Percentiles rank a stretch among this genome's conserved stretches.
Conservation (phyloP, 1,140 invertebrate genomes). For the Sycophaga agraensis region DNA sequence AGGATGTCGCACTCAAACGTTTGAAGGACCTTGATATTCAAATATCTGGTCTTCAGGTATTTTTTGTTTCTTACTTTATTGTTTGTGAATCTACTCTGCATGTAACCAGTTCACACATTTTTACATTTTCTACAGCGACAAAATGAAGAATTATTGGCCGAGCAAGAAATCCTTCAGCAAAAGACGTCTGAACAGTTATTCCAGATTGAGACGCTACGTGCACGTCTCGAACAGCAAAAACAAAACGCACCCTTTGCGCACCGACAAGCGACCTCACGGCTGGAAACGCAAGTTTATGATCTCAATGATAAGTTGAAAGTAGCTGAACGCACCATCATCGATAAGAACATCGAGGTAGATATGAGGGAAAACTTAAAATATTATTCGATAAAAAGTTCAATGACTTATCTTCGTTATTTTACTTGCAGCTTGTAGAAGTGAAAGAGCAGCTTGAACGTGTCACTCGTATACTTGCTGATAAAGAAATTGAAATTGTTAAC, state of each 20-base stretch:
- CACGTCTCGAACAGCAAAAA: constrained; percentile 75
- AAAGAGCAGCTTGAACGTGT: constrained; percentile 54
- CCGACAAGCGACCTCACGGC: constrained; percentile 65
- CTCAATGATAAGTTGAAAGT: constrained; percentile 45
- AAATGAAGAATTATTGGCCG: constrained; percentile 69
- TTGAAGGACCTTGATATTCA: constrained; percentile 76
- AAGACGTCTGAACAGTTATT: constrained; percentile 77
- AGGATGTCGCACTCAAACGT: constrained; percentile 73
- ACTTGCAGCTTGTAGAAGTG: constrained; percentile 46
- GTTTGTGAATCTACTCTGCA: too few relatives aligned
- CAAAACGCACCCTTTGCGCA: constrained; percentile 71
- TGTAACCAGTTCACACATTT: too few relatives aligned
- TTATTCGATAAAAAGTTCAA: not conserved
- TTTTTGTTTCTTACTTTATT: not conserved
- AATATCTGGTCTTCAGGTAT: constrained; percentile 44
- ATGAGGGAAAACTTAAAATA: not conserved
- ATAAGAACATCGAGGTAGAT: constrained; percentile 50
- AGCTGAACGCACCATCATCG: constrained; percentile 43
- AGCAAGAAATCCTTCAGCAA: constrained; percentile 77
- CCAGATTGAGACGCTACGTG: constrained; percentile 75
- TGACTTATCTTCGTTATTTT: not conserved
- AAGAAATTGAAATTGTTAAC: constrained; percentile 60
- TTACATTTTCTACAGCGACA: constrained; percentile 1
- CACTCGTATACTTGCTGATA: constrained; percentile 53
- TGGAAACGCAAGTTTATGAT: constrained; percentile 70